Base-by-base conservation (phyloP, 2,888 invertebrate genomes). In the Lucinisca nassula region DNA sequence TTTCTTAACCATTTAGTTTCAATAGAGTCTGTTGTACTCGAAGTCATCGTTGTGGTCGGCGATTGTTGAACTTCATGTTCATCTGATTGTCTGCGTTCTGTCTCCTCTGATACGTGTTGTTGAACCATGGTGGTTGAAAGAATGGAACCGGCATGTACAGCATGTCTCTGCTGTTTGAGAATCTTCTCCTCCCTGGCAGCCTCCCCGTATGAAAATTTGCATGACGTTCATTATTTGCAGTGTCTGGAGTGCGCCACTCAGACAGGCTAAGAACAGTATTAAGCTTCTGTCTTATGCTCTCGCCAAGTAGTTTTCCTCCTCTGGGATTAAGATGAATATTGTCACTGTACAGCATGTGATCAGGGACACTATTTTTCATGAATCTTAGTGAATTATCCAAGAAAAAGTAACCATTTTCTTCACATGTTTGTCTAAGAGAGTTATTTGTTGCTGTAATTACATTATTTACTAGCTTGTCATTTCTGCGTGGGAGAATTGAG, bases 301-400 rank as follows among this genome's bases (percentile, higher is more conserved):
- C 35, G 6, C 70, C 70, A 70, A 35, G 32, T 10, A 14, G 4
- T 32, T 70, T 70, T 3, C 70, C 70, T 10, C 70, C 70, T 70
- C 27, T 70, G 30, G 70, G 27, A 70, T 70, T 70, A 17, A 70
- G 37, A 70, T 70, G 70, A 27, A 70, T 70, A 30, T 70, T 37
- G 21, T 70, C 70, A 10, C 32, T 32, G 21, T 70, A 70, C 32
- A 70, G 30, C 6, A 6, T 35, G 6, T 6, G 14, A 21, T 70
- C 30, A 10, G 32, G 70, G 12, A 30, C 32, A 21, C 70, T 24
- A 37, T 70, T 37, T 10, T 10, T 21, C 32, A 70, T n/a, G 6
- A 70, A 30, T 32, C 24, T 70, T 35, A 4, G 32, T 14, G 70
- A 27, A 37, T 70, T 70, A 6, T 70, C 37, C 32, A 70, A 27